Evolutionary conservation across 2,797 vertebrate genomes (phyloP).

Genomic region (Leptodactylus fallax): DNA sequence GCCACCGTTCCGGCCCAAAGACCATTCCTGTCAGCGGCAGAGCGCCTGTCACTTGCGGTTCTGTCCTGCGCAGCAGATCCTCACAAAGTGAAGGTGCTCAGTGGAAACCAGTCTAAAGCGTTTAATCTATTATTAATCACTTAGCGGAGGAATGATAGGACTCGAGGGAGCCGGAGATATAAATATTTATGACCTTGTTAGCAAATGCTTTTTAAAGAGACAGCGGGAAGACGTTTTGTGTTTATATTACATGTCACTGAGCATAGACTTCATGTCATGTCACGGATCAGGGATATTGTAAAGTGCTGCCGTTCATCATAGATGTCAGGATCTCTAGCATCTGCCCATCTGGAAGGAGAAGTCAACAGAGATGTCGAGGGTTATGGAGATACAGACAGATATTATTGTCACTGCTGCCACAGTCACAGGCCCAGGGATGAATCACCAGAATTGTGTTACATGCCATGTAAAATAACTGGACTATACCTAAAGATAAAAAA

Average conservation of each 20-base stretch:
- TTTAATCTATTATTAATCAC: conserved; percentile 86
- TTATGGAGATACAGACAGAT: conserved; percentile 19
- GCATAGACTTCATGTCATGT: conserved; percentile 68
- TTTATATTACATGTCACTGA: conserved; percentile 70
- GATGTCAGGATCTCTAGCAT: conserved; percentile 55
- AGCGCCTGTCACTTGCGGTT: conserved; percentile 64
- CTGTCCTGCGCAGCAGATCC: conserved; percentile 67
- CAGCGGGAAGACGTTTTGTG: conserved; percentile 67
- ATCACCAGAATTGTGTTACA: neutral
- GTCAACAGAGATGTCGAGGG: conserved; percentile 34
- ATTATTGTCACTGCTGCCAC: neutral
- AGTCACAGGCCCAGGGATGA: neutral
- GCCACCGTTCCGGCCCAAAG: neutral
- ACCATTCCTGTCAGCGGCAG: conserved; percentile 18
- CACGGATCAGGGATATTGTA: conserved; percentile 67
- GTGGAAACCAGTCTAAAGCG: conserved; percentile 78
- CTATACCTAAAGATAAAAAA: neutral
- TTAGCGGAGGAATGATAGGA: conserved; percentile 77
- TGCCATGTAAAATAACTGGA: neutral
- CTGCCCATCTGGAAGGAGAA: conserved; percentile 9
- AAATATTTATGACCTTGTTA: conserved; percentile 82
- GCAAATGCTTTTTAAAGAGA: conserved; percentile 69
- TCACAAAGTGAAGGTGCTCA: conserved; percentile 73
- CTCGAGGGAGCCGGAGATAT: conserved; percentile 73
- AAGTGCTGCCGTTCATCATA: conserved; percentile 65